These are phyloP conservation scores for Peromyscus maniculatus DNA, from an alignment of 2,113 vertebrate genomes.

Conservation along the genomic window DNA sequence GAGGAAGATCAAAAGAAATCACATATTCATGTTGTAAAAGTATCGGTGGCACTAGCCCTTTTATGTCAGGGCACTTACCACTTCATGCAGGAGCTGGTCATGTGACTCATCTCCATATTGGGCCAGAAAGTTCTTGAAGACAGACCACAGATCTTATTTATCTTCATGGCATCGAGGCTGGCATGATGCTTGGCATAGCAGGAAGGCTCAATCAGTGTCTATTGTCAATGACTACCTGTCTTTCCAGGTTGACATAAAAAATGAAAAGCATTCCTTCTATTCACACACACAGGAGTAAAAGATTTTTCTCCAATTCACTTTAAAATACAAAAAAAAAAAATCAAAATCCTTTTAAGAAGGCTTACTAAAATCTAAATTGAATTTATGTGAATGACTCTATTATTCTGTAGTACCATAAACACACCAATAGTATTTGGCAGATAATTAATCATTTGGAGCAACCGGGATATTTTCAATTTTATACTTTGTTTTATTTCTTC, in stretches of 20 bases:
- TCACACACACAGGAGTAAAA: neutral
- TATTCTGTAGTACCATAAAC: conserved; percentile 35
- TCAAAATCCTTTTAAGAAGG: conserved; percentile 2
- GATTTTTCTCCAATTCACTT: neutral
- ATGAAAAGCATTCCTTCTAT: neutral
- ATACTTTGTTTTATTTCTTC: conserved; percentile 35
- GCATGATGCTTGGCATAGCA: neutral
- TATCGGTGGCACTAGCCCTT: neutral
- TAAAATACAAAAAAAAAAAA: neutral
- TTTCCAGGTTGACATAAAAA: conserved; percentile 20
- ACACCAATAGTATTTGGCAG: neutral
- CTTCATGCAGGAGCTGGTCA: neutral
- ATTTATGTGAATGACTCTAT: conserved; percentile 27
- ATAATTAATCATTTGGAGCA: conserved; percentile 19
- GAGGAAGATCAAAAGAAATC: neutral
- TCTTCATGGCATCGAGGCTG: neutral
- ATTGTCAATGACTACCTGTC: neutral
- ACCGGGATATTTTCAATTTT: conserved; percentile 40
- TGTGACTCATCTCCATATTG: neutral
- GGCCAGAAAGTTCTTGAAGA: neutral
- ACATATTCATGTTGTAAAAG: neutral
- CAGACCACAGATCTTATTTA: neutral
- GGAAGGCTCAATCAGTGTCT: neutral
- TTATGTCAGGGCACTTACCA: neutral
- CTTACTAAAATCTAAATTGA: conserved; percentile 42